Evolutionary conservation across 2,888 invertebrate genomes (phyloP).

Genomic region (Strigamia crassipes): DNA sequence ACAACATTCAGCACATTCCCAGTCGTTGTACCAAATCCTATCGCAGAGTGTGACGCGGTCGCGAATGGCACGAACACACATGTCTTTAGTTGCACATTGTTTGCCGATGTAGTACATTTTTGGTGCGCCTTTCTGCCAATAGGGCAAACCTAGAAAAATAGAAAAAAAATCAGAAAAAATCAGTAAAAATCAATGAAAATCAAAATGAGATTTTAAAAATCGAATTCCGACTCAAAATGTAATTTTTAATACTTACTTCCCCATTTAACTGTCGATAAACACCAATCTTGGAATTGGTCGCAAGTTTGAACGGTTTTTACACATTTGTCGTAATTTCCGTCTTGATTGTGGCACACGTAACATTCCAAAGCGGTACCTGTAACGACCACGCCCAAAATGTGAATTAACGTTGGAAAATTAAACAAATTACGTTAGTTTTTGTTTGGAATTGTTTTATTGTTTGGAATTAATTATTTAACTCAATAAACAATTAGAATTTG

Average conservation of each 20-base stretch:
- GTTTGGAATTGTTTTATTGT: too few relatives aligned
- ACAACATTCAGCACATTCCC: conserved; percentile 95
- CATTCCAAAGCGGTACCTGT: conserved; percentile 79
- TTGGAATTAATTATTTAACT: too few relatives aligned
- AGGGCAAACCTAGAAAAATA: conserved; percentile 75
- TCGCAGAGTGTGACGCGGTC: conserved; percentile 79
- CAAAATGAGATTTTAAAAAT: too few relatives aligned
- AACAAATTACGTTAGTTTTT: too few relatives aligned
- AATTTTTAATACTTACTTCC: conserved; percentile 74
- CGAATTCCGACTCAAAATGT: too few relatives aligned
- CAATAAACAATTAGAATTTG: too few relatives aligned
- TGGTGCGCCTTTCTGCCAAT: conserved; percentile 89
- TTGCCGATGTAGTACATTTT: conserved; percentile 94
- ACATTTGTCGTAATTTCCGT: conserved; percentile 90
- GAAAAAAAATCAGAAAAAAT: too few relatives aligned
- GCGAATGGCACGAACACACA: conserved; percentile 74
- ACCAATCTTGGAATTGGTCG: conserved; percentile 82
- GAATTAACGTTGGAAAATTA: not conserved
- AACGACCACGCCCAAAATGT: conserved; percentile 50
- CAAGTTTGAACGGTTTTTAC: conserved; percentile 88
- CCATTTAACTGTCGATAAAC: conserved; percentile 89
- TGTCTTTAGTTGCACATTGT: conserved; percentile 78
- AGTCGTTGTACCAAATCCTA: conserved; percentile 91
- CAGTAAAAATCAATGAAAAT: too few relatives aligned
- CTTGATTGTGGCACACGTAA: conserved; percentile 92